A percentile compares a stretch with the other conserved stretches of the same genome.
These are phyloP conservation scores for Plestiodon gilberti DNA, from an alignment of 2,113 vertebrate genomes.

Conservation along the genomic window DNA sequence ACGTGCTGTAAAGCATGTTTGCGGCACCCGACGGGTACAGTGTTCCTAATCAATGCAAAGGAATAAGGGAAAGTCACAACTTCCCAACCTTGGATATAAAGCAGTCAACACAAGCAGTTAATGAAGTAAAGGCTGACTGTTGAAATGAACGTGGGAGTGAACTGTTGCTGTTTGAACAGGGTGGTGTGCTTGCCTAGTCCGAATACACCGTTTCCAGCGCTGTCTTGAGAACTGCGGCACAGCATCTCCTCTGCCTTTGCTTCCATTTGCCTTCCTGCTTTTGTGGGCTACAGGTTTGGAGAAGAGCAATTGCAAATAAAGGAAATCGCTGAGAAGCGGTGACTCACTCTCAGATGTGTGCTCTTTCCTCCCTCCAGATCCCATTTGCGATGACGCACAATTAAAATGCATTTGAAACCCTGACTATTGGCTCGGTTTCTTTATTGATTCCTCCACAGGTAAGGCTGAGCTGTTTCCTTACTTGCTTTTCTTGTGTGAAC, in stretches of 20 bases:
- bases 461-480: background rate
- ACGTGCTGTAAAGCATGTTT: too few relatives aligned
- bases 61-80: background rate
- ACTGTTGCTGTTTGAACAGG: background rate
- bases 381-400: fast-evolving
- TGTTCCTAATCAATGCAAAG: background rate
- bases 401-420: background rate
- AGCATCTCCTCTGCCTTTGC: fast-evolving
- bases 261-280: background rate
- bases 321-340: background rate
- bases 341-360: background rate
- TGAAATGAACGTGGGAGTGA: too few relatives aligned
- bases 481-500: fast-evolving
- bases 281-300: fast-evolving
- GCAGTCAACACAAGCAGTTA: too few relatives aligned
- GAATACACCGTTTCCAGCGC: background rate
- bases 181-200: too few relatives aligned
- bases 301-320: fast-evolving
- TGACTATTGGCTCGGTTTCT: background rate
- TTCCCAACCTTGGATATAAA: background rate
- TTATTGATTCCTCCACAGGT: background rate
- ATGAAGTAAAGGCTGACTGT: too few relatives aligned
- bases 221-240: fast-evolving
- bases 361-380: background rate
- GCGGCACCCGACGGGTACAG: too few relatives aligned